These are phyloP conservation scores for Eupristina koningsbergeri DNA, from an alignment of 1,140 invertebrate genomes.

Conservation along the genomic window DNA sequence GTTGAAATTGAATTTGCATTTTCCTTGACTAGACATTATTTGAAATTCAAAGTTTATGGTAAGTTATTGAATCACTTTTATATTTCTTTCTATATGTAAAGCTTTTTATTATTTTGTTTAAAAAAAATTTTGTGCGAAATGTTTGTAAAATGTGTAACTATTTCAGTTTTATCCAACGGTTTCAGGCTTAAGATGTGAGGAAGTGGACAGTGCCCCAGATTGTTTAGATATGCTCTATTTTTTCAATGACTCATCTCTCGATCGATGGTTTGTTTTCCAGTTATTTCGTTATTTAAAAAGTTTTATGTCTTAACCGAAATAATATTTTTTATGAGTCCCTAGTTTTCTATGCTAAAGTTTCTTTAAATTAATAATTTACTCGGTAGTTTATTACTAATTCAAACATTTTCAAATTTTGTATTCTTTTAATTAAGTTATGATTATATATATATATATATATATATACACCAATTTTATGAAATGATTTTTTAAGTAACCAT, in stretches of 20 bases:
- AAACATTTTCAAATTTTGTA: background rate
- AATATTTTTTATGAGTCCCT: background rate
- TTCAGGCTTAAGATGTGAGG: background rate
- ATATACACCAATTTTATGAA: background rate
- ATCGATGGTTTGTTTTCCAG: background rate
- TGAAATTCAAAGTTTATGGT: constrained; percentile 31
- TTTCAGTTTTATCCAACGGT: background rate
- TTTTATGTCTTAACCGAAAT: background rate
- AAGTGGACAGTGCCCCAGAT: background rate
- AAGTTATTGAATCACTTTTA: constrained; percentile 6
- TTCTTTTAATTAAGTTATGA: background rate
- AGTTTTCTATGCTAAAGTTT: background rate
- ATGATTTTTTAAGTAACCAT: background rate
- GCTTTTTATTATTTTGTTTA: background rate
- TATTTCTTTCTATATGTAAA: background rate
- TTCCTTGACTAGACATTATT: constrained; percentile 28
- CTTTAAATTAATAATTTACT: background rate
- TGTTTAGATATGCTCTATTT: background rate
- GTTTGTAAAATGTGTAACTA: background rate
- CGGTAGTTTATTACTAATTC: background rate
- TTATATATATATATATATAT: too few relatives aligned
- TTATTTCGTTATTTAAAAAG: background rate
- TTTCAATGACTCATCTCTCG: background rate
- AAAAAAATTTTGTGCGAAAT: background rate
- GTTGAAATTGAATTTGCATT: constrained; percentile 49